Evolutionary conservation across 2,113 vertebrate genomes (phyloP).

Genomic region (Dinomys branickii): DNA sequence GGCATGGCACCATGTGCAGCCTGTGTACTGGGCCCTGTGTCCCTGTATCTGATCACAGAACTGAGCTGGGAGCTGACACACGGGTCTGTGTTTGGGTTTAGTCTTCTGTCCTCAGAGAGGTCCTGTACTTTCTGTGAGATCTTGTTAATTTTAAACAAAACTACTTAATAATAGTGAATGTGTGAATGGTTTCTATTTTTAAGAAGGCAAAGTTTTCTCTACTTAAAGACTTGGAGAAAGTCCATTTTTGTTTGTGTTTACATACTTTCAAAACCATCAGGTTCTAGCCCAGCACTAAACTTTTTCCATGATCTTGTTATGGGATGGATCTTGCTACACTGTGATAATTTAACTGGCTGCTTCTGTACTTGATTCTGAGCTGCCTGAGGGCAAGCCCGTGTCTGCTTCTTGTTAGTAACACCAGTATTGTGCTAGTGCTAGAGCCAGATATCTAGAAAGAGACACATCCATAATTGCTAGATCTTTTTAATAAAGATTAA

Average conservation of each 20-base stretch:
- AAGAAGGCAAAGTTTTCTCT: background rate
- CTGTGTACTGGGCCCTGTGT: too few species aligned
- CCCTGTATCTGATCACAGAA: background rate
- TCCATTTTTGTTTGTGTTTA: background rate
- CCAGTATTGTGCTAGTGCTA: background rate
- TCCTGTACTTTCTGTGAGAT: background rate
- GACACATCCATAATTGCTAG: background rate
- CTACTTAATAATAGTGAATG: background rate
- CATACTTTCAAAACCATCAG: background rate
- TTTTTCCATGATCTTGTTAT: background rate
- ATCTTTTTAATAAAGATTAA: background rate
- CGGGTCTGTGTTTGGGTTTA: background rate
- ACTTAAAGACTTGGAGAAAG: background rate
- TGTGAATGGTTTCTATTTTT: background rate
- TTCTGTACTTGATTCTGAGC: background rate
- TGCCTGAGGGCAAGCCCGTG: background rate
- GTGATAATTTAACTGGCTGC: background rate
- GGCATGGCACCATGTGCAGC: accelerated
- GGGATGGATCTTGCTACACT: background rate
- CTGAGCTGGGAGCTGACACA: background rate
- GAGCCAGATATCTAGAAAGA: background rate
- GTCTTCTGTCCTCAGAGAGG: background rate
- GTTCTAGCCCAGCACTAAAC: background rate
- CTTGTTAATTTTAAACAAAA: background rate
- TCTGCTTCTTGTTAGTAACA: background rate